Evolutionary conservation across 2,113 vertebrate genomes (phyloP), one percentile per base, ranked within the genome.

Genomic region (Reinhardtius hippoglossoides): DNA sequence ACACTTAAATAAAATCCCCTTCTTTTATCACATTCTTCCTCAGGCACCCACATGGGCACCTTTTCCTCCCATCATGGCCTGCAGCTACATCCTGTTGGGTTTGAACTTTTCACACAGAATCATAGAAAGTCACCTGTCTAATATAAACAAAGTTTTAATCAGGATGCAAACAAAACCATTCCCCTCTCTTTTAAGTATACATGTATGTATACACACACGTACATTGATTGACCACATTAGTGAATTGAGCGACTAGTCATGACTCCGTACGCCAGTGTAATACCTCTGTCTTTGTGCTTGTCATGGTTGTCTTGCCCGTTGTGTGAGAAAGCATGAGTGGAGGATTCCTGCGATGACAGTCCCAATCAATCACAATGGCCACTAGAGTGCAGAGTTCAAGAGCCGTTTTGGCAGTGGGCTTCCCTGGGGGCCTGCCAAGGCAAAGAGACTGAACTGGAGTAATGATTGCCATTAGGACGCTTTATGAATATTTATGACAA

Each of bases 401-500:
- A 85, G 81, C 77, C 57, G 4, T n/a, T 79, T 89, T 92, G 88
- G 74, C 87, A 91, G 52, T 9, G 0, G 85, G 71, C 81, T 80
- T 67, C 83, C 84, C 20, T 60, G 15, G 72, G 24, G 81, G 54
- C 57, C 84, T 89, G 92, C 80, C 89, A 94, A 93, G 63, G 76
- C 61, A 42, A 73, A 70, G 80, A 74, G 48, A 37, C 77, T 10
- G 81, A 82, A 66, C 83, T 62, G 83, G 89, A 91, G 87, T 87
- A 88, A 92, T 90, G 87, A 89, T 89, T 76, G 84, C 80, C 80
- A 89, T 92, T 91, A 92, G 77, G 74, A 62, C 46, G 80, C 67
- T 78, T 89, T 86, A 92, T 92, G 88, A 91, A 91, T 91, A 93
- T 93, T 90, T 84, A 93, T 92, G 91, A 82, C 81, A 72, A 88